Conservation (phyloP, 2,113 vertebrate species). For the Siphamia tubifer region DNA sequence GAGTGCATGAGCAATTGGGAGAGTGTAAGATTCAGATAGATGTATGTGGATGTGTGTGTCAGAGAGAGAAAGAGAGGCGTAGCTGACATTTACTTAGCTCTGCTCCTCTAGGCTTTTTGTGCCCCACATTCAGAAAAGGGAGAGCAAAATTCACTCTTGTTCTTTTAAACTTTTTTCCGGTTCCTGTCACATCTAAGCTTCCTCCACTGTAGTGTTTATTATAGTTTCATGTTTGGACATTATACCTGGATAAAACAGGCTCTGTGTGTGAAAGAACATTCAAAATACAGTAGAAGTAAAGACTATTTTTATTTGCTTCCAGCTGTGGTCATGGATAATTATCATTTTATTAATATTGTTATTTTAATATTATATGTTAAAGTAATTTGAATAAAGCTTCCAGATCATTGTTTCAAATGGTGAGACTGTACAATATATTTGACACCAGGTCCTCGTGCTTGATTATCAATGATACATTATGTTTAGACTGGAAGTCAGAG, state of each 20-base stretch:
- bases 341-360: neutral
- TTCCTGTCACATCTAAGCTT: conserved; percentile 5
- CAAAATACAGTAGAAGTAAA: conserved; percentile 15
- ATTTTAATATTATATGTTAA: no score
- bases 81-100: conserved; percentile 71
- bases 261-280: neutral
- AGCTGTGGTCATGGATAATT: neutral
- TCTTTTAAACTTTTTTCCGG: conserved; percentile 29
- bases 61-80: conserved; percentile 29
- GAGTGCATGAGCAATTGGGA: conserved; percentile 42
- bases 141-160: conserved; percentile 23
- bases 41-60: conserved; percentile 34
- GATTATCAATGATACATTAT: no score
- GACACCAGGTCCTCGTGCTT: no score
- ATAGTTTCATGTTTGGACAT: conserved; percentile 6
- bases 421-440: no score
- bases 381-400: no score
- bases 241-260: neutral
- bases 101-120: conserved; percentile 68
- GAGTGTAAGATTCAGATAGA: conserved; percentile 44
- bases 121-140: conserved; percentile 62
- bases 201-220: neutral
- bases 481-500: no score
- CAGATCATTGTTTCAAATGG: no score
- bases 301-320: neutral